Conservation (phyloP, 1,140 invertebrate species). For the Linepithema humile region DNA sequence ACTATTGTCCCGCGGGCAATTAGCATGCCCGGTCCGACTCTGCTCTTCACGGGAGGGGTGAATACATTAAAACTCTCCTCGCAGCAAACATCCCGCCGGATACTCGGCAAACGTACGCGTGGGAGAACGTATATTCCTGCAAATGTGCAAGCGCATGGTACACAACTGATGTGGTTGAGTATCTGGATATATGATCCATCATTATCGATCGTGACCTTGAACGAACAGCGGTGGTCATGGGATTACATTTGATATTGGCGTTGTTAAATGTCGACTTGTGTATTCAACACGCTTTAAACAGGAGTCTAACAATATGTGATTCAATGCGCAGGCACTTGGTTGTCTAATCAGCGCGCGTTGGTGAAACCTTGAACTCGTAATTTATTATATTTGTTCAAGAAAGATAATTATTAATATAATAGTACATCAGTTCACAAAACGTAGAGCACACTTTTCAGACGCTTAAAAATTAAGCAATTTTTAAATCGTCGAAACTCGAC, state of each 20-base stretch:
- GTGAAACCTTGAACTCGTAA: too few species aligned
- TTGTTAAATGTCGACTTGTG: background rate
- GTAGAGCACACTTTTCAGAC: too few species aligned
- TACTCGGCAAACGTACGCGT: conserved; percentile 62
- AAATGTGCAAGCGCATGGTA: conserved; percentile 5
- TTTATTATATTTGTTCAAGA: too few species aligned
- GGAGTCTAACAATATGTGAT: too few species aligned
- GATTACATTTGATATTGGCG: too few species aligned
- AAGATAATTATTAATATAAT: too few species aligned
- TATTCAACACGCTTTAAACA: too few species aligned
- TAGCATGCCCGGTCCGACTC: conserved; percentile 73
- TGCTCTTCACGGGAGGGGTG: conserved; percentile 66
- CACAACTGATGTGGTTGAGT: background rate
- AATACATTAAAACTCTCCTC: conserved; percentile 72
- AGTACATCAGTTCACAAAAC: too few species aligned
- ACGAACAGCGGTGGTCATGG: background rate
- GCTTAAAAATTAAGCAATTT: too few species aligned
- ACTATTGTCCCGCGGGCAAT: conserved; percentile 74
- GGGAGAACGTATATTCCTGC: conserved; percentile 60
- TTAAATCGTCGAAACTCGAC: too few species aligned
- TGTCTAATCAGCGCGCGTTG: too few species aligned
- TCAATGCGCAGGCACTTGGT: too few species aligned
- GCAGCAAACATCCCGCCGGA: conserved; percentile 55
- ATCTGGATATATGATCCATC: conserved; percentile 18
- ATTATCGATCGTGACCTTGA: conserved; percentile 17